These are phyloP conservation scores for Steinernema hermaphroditum DNA, from an alignment of 2,888 invertebrate genomes.

Conservation along the genomic window DNA sequence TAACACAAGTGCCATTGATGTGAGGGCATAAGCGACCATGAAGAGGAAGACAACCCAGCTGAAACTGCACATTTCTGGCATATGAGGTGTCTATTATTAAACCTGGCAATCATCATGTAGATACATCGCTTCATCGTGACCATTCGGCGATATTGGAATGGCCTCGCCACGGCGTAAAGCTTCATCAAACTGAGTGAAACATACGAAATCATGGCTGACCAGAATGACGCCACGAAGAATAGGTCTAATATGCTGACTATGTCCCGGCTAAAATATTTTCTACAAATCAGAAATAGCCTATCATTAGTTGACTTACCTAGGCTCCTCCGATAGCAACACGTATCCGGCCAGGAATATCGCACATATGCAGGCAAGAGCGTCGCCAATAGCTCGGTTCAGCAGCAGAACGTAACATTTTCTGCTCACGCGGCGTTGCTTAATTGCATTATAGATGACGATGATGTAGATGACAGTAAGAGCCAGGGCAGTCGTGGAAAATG, in stretches of 20 bases:
- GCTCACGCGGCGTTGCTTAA: conserved; percentile 55
- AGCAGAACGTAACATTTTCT: conserved; percentile 64
- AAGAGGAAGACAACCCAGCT: conserved; percentile 59
- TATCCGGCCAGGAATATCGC: conserved; percentile 51
- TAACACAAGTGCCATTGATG: conserved; percentile 53
- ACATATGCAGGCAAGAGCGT: conserved; percentile 53
- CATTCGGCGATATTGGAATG: conserved; percentile 59
- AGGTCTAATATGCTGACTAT: conserved; percentile 54
- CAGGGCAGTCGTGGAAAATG: conserved; percentile 53
- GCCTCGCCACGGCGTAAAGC: conserved; percentile 59
- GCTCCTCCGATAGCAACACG: conserved; percentile 49
- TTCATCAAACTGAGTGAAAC: conserved; percentile 55
- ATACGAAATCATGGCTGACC: conserved; percentile 61
- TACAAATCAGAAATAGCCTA: too few relatives aligned
- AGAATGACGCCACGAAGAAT: conserved; percentile 60
- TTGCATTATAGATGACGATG: conserved; percentile 53
- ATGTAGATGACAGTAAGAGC: conserved; percentile 55
- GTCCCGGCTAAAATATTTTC: conserved; percentile 57
- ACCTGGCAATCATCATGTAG: conserved; percentile 58
- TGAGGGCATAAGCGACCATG: conserved; percentile 53
- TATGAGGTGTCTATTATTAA: too few relatives aligned
- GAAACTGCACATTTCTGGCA: too few relatives aligned
- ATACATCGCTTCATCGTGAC: conserved; percentile 61
- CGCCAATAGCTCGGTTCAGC: conserved; percentile 63
- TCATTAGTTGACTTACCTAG: conserved; percentile 51